Conservation (phyloP, 53 echinoderm and acorn worm genomes). For the Antedon mediterranea region DNA sequence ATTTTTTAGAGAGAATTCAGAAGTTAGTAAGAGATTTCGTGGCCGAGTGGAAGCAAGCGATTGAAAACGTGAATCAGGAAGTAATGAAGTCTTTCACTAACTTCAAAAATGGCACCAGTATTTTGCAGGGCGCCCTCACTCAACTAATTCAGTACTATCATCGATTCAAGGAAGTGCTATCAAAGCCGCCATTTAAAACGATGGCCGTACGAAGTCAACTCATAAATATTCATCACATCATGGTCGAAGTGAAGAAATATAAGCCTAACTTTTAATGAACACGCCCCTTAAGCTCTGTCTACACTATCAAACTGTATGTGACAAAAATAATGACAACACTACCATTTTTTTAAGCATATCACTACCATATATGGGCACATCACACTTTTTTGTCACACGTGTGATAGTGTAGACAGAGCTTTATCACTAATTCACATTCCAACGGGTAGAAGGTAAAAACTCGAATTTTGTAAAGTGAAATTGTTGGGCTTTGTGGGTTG, state of each 20-base stretch:
- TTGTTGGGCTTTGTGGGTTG: too few relatives aligned
- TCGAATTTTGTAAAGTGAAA: too few relatives aligned
- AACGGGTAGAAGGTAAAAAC: too few relatives aligned
- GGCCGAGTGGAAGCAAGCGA: constrained; percentile 71
- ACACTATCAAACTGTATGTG: too few relatives aligned
- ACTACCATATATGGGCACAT: too few relatives aligned
- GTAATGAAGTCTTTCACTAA: constrained; percentile 94
- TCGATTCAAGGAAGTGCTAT: constrained; percentile 81
- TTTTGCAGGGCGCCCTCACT: constrained; percentile 76
- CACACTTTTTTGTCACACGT: too few relatives aligned
- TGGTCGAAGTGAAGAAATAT: constrained; percentile 97
- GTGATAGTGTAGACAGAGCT: too few relatives aligned
- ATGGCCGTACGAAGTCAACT: constrained; percentile 77
- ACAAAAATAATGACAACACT: too few relatives aligned
- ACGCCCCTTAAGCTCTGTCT: too few relatives aligned
- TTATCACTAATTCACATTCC: too few relatives aligned
- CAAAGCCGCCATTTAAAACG: constrained; percentile 67
- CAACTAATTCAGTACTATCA: constrained; percentile 96
- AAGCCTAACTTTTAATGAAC: constrained; percentile 65
- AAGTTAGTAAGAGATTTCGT: constrained; percentile 72
- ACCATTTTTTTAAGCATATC: too few relatives aligned
- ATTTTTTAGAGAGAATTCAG: constrained; percentile 52
- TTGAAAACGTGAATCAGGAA: constrained; percentile 81
- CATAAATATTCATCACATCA: constrained; percentile 96
- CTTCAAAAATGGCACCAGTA: constrained; percentile 92